Conservation (phyloP, 2,888 invertebrate genomes). For the Agrochola lota region DNA sequence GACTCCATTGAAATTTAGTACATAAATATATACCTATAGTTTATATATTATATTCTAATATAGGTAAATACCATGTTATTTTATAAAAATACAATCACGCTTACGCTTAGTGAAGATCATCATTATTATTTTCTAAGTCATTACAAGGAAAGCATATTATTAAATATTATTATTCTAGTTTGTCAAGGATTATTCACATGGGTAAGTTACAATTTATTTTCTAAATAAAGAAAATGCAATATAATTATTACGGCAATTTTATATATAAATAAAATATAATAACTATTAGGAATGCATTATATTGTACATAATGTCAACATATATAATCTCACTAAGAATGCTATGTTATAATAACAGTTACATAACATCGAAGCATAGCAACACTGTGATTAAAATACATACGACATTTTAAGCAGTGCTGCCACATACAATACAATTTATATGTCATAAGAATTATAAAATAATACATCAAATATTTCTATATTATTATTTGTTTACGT, state of each 20-base stretch:
- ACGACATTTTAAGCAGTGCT: conserved; percentile 17
- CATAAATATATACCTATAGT: background rate
- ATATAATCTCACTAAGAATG: conserved; percentile 22
- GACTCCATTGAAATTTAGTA: background rate
- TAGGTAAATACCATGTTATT: conserved; percentile 4
- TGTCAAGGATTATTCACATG: conserved; percentile 20
- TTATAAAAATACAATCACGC: conserved; percentile 28
- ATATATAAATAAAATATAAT: conserved; percentile 1
- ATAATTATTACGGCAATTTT: conserved; percentile 28
- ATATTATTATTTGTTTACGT: conserved; percentile 12
- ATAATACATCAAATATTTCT: conserved; percentile 12
- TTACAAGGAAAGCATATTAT: conserved; percentile 13
- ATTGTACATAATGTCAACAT: background rate
- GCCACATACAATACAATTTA: background rate
- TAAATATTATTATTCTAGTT: conserved; percentile 2
- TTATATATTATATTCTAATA: conserved; percentile 3
- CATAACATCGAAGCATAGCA: conserved; percentile 5
- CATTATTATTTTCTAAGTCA: conserved; percentile 24
- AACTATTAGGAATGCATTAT: conserved; percentile 37
- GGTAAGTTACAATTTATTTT: conserved; percentile 11
- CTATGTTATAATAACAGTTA: conserved; percentile 13
- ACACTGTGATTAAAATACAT: conserved; percentile 22
- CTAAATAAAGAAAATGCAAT: conserved; percentile 26
- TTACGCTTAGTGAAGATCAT: conserved; percentile 35
- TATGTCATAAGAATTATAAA: background rate